Conservation (phyloP, 2,888 invertebrate species). For the Isotomurus palustris region DNA sequence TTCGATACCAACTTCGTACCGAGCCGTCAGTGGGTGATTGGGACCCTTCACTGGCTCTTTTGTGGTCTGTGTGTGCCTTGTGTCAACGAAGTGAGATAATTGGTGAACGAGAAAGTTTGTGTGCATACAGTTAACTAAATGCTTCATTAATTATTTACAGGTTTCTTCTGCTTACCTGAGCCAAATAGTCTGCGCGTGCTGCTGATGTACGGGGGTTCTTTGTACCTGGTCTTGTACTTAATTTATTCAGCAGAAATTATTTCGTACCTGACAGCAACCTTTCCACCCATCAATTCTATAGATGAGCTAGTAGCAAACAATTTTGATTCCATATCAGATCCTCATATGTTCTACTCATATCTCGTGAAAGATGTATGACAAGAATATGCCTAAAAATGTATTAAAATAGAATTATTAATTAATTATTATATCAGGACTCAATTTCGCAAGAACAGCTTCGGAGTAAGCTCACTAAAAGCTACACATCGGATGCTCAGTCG, state of each 20-base stretch:
- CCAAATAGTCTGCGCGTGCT: slow-evolving; percentile 5
- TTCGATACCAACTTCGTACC: not conserved
- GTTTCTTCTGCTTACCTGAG: slow-evolving; percentile 7
- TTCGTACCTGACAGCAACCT: slow-evolving; percentile 10
- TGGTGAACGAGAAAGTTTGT: no score
- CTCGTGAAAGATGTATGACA: not conserved
- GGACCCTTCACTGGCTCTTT: slow-evolving; percentile 8
- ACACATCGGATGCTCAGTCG: slow-evolving; percentile 7
- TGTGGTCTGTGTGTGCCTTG: slow-evolving; percentile 14
- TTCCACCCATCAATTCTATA: slow-evolving; percentile 4
- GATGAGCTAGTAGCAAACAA: slow-evolving; percentile 7
- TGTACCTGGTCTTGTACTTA: slow-evolving; percentile 9
- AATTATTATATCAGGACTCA: not conserved
- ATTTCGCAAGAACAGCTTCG: not conserved
- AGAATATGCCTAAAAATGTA: not conserved
- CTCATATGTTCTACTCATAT: slow-evolving; percentile 10
- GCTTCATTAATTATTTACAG: not conserved
- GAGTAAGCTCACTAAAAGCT: not conserved
- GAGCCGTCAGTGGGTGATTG: not conserved
- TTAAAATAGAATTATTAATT: not conserved
- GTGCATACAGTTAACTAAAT: not conserved
- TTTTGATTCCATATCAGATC: slow-evolving; percentile 8
- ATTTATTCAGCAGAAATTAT: slow-evolving; percentile 16
- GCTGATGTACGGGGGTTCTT: not conserved
- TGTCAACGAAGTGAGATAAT: slow-evolving; percentile 10